These are phyloP conservation scores for Paguma larvata DNA, from an alignment of 2,797 vertebrate species.

Conservation along the genomic window DNA sequence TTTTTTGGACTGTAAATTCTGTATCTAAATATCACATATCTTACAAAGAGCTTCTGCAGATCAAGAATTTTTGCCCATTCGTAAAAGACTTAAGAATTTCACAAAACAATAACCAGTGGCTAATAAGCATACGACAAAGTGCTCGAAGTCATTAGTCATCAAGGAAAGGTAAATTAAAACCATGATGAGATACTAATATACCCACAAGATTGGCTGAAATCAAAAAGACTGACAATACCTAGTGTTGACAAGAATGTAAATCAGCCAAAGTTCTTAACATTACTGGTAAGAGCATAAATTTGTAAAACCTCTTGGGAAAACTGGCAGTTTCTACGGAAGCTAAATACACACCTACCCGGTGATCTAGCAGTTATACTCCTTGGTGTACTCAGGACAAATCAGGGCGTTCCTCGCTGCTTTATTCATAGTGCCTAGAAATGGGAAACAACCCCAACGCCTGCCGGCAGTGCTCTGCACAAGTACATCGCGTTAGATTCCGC, in stretches of 20 bases:
- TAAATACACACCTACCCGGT: not conserved
- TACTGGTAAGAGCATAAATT: constrained; percentile 1
- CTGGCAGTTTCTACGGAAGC: not conserved
- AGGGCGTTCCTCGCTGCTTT: constrained; percentile 9
- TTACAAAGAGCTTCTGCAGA: constrained; percentile 46
- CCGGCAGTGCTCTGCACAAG: not conserved
- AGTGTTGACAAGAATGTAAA: not conserved
- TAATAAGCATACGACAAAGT: not conserved
- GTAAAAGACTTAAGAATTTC: constrained; percentile 42
- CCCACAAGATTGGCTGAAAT: constrained; percentile 5
- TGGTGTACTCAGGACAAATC: constrained; percentile 26
- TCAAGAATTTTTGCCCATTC: constrained; percentile 32
- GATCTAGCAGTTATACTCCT: not conserved
- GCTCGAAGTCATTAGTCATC: constrained; percentile 13
- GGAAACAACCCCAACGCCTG: not conserved
- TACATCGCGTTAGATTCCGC: constrained; percentile 22
- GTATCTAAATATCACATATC: not conserved
- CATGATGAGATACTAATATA: not conserved
- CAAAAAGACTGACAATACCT: not conserved
- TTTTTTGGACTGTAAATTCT: constrained; percentile 55
- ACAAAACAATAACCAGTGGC: not conserved
- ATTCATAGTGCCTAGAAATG: constrained; percentile 31
- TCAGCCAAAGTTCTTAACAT: not conserved
- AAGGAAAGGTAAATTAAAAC: constrained; percentile 39
- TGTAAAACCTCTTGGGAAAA: constrained; percentile 50